Evolutionary conservation across 2,888 invertebrate genomes (phyloP).

Genomic region (Deroplatys truncata): DNA sequence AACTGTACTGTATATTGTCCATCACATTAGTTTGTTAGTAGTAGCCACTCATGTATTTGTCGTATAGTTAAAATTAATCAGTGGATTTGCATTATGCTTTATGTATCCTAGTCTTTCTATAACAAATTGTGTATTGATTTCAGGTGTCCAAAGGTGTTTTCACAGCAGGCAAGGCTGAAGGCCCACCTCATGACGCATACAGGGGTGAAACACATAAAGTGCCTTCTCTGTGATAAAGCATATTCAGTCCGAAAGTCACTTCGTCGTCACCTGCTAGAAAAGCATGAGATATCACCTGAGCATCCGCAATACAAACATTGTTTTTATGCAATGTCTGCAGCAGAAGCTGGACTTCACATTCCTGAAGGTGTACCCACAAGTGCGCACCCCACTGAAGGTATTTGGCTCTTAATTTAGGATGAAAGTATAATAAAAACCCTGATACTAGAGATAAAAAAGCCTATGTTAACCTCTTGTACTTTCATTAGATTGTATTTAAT

Average conservation of each 20-base stretch:
- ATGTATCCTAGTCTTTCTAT: too few relatives aligned
- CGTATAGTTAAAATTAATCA: too few relatives aligned
- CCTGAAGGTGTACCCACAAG: constrained; percentile 26
- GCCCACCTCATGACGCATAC: constrained; percentile 52
- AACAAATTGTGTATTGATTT: neutral
- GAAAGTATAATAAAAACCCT: too few relatives aligned
- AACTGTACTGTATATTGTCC: too few relatives aligned
- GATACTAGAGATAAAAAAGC: too few relatives aligned
- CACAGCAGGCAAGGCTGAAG: constrained; percentile 32
- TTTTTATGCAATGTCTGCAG: constrained; percentile 34
- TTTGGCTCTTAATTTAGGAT: too few relatives aligned
- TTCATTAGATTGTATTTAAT: too few relatives aligned
- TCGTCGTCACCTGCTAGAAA: constrained; percentile 47
- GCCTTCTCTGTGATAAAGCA: constrained; percentile 50
- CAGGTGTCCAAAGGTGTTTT: constrained; percentile 33
- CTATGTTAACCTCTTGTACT: too few relatives aligned
- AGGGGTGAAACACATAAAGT: constrained; percentile 48
- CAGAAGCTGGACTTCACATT: constrained; percentile 35
- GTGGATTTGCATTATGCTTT: too few relatives aligned
- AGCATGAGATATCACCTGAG: constrained; percentile 40
- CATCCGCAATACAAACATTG: constrained; percentile 31
- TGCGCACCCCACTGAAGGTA: constrained; percentile 11
- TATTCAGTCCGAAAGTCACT: constrained; percentile 49
- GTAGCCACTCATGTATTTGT: too few relatives aligned
- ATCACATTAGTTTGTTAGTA: too few relatives aligned